Evolutionary conservation across 2,888 invertebrate genomes (phyloP).

Genomic region (Hyposoter dolosus): DNA sequence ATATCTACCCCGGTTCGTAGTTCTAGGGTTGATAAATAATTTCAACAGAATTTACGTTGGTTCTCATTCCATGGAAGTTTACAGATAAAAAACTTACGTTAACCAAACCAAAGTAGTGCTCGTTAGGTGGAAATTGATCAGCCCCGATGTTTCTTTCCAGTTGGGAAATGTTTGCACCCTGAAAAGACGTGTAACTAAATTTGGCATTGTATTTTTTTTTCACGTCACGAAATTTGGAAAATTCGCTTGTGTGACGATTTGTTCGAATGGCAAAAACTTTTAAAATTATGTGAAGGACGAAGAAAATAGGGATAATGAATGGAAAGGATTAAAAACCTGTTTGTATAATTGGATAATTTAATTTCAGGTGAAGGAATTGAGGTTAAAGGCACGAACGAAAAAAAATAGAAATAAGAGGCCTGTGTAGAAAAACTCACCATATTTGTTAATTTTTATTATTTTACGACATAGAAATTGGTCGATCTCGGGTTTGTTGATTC

Average conservation of each 20-base stretch:
- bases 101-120: slow-evolving; percentile 99
- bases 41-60: neutral
- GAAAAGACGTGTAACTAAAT: slow-evolving; percentile 77
- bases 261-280: neutral
- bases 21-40: neutral
- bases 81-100: slow-evolving; percentile 89
- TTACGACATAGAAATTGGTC: slow-evolving; percentile 28
- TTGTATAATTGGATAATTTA: neutral
- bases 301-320: neutral
- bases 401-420: neutral
- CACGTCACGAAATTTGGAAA: neutral
- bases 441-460: slow-evolving; percentile 10
- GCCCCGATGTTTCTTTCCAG: slow-evolving; percentile 99
- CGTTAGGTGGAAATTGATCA: slow-evolving; percentile 99
- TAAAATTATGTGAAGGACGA: neutral
- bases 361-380: slow-evolving; percentile 1
- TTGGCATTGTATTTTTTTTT: neutral
- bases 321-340: neutral
- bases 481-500: slow-evolving; percentile 75
- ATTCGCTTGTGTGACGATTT: neutral
- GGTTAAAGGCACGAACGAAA: slow-evolving; percentile 52
- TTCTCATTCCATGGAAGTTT: neutral
- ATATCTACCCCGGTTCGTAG: too few relatives aligned
- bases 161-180: slow-evolving; percentile 99
- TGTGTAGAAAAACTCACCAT: slow-evolving; percentile 75